These are phyloP conservation scores for Gorsachius magnificus DNA, from an alignment of 2,797 vertebrate species.

Conservation along the genomic window DNA sequence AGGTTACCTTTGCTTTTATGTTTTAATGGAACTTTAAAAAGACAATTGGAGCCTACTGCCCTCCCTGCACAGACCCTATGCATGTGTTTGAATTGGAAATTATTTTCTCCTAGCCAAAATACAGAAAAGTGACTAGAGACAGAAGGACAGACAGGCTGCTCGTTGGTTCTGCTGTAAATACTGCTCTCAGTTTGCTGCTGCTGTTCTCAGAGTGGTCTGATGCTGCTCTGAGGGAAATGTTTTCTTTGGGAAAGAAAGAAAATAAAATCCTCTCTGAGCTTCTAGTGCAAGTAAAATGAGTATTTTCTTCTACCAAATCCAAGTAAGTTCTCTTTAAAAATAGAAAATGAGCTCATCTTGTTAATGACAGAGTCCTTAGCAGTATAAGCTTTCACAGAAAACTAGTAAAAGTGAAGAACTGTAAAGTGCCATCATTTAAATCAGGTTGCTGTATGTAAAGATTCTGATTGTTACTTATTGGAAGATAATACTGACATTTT, in stretches of 20 bases:
- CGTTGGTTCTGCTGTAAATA: not conserved
- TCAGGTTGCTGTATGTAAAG: not conserved
- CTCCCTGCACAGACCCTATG: not conserved
- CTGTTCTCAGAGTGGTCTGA: not conserved
- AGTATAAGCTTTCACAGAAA: not conserved
- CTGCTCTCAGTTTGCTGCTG: not conserved
- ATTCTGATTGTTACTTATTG: not conserved
- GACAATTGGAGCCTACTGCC: not conserved
- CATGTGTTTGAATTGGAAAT: not conserved
- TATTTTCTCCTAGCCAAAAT: not conserved
- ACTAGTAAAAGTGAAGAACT: not conserved
- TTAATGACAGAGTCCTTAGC: not conserved
- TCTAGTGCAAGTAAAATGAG: not conserved
- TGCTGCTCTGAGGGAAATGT: not conserved
- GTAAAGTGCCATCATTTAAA: not conserved
- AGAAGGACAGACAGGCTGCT: not conserved
- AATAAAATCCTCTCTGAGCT: not conserved
- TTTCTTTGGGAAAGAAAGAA: not conserved
- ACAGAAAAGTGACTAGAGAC: not conserved
- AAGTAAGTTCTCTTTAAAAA: not conserved
- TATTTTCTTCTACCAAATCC: not conserved
- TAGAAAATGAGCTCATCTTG: not conserved
- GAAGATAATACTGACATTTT: not conserved
- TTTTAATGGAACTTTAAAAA: not conserved
- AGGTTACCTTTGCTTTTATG: not conserved